A percentile compares a stretch with the other conserved stretches of the same genome.
These are phyloP conservation scores for Aleadryas rufinucha DNA, from an alignment of 2,113 vertebrate species.

Conservation along the genomic window DNA sequence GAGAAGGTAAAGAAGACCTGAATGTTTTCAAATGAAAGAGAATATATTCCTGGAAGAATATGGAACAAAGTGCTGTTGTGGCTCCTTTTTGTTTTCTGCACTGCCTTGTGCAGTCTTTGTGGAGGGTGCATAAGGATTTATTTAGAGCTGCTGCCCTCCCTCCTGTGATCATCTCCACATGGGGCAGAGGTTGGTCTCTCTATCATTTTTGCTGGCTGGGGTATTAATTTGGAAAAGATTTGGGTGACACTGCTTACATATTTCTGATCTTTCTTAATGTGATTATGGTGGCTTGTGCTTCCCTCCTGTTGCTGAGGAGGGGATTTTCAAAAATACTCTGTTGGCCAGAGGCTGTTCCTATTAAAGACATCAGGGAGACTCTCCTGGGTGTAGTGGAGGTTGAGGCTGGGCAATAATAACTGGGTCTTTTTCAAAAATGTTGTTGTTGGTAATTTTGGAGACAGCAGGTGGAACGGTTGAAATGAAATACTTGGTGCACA, in stretches of 20 bases:
- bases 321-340: neutral
- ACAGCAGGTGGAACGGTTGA: neutral
- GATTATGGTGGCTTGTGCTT: neutral
- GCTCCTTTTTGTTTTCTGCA: neutral
- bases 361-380: neutral
- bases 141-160: neutral
- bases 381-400: neutral
- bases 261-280: constrained; percentile 1
- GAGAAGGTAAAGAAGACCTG: neutral
- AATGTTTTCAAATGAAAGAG: neutral
- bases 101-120: neutral
- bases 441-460: neutral
- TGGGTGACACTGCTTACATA: neutral
- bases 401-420: neutral
- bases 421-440: neutral
- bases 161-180: neutral
- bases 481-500: neutral
- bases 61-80: neutral
- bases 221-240: neutral
- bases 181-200: neutral
- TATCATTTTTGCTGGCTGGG: neutral
- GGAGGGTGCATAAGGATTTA: neutral
- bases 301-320: neutral
- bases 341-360: neutral
- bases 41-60: neutral